Evolutionary conservation across 2,113 vertebrate genomes (phyloP), one percentile per base, ranked within the genome.

Genomic region (Seriola dumerili): DNA sequence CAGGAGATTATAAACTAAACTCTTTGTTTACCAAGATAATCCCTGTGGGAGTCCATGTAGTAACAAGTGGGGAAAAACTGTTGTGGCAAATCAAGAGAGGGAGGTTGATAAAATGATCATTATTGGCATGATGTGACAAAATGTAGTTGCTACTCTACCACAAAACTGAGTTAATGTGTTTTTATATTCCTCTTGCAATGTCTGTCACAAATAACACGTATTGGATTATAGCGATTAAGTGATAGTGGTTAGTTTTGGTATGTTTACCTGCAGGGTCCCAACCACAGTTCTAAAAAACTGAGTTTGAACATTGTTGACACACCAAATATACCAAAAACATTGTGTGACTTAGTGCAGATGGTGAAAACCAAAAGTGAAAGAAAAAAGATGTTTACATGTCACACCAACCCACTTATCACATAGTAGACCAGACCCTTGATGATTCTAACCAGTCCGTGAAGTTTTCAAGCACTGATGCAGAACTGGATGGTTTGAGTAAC

Each of bases 311-410:
- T 46, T 81, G 48, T 74, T 82, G 44, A 78, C 36, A 48, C 14
- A 55, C 19, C 1, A 73, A 19, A 75, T 42, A 23, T 29, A 68
- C 14, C 40, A 19, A 5, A 81, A 52, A 73, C 42, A 48, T 25
- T 34, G 34, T n/a, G 38, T 17, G n/a, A 42, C 12, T 58, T 21
- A 68, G 25, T 76, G 67, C 62, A 70, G 4, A 17, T 36, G 38
- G 21, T 78, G 8, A 61, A 84, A 87, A 85, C 8, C 72, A 74
- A 82, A 85, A 89, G 62, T 62, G 75, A 89, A 87, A 85, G 71
- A 5, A 81, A 73, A 36, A 75, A 44, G 38, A 67, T 83, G 71
- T 79, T 75, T 80, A 77, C 63, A 54, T 76, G 68, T 62, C 46
- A 77, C 63, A 83, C 46, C 75, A 63, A 72, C 73, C 64, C 54